Base-by-base conservation (phyloP, 2,888 invertebrate genomes). In the Seladonia tumulorum region DNA sequence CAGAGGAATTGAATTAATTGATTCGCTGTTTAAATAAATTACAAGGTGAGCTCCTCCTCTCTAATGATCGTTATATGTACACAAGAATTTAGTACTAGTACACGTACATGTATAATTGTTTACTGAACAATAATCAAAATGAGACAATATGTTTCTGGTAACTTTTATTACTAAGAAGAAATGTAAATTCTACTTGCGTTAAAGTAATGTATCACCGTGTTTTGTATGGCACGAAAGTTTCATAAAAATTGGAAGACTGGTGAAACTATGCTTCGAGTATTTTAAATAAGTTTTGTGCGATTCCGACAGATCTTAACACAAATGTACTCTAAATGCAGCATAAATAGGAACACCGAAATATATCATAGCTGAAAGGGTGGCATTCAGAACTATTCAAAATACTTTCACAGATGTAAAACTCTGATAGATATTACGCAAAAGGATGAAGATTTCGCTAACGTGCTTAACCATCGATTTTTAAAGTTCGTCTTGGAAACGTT, bases 401-500 rank as follows among this genome's bases (percentile, higher is more conserved):
- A 86, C 60, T 84, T 87, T 84, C 25, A 75, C 47, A 57, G n/a
- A 76, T 25, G 57, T 47, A 66, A 80, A 63, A 76, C 70, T 83
- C 25, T 63, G 22, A 75, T 49, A 81, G 57, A 35, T 81, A 76
- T 86, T 83, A 71, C 4, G 83, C 78, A 86, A 45, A 82, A 66
- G 66, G 73, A 75, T 53, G 77, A 78, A 80, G 39, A 49, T 82
- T 81, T 68, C 70, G 22, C 53, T 72, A 57, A 63, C 18, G 14
- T 16, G 14, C 74, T 4, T 60, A 49, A 60, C n/a, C n/a, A 71
- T 8, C 5, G 12, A 49, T 29, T 82, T 45, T 94, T 89, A 95
- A 76, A 98, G 96, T 94, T 98, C 98, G 93, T 98, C 98, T 81
- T 96, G 96, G 92, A 98, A 97, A 86, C 96, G 96, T 93, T 98